Percentiles rank a stretch among this genome's conserved stretches.
Conservation (phyloP, 2,113 vertebrate species). For the Danionella cerebrum region DNA sequence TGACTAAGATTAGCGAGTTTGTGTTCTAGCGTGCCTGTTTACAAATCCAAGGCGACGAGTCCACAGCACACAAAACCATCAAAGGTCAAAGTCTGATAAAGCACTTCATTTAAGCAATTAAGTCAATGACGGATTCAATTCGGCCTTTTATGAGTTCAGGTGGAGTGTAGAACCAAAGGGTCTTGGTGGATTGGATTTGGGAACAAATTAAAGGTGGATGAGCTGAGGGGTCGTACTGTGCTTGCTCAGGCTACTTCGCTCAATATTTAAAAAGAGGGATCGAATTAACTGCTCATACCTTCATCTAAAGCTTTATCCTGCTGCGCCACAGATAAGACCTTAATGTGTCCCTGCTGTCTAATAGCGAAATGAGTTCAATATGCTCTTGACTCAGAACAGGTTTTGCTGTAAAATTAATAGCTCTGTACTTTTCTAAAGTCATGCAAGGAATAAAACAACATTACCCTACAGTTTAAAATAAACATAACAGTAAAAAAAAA, state of each 20-base stretch:
- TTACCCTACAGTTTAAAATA: too few relatives aligned
- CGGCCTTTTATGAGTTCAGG: conserved; percentile 49
- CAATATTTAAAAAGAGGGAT: conserved; percentile 27
- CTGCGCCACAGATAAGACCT: background rate
- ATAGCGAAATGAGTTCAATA: background rate
- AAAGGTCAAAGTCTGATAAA: conserved; percentile 42
- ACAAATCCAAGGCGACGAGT: conserved; percentile 24
- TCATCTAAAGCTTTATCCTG: conserved; percentile 14
- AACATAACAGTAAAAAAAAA: too few relatives aligned
- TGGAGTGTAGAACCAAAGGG: conserved; percentile 37
- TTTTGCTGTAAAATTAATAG: background rate
- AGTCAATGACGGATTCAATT: conserved; percentile 59
- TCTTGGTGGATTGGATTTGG: conserved; percentile 24
- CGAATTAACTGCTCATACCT: conserved; percentile 28
- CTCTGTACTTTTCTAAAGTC: background rate
- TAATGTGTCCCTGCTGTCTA: conserved; percentile 9
- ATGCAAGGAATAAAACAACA: too few relatives aligned
- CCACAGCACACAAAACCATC: conserved; percentile 41
- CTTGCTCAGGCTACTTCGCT: background rate
- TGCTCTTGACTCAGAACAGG: background rate
- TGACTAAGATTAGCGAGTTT: background rate
- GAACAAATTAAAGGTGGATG: conserved; percentile 25
- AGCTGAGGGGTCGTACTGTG: conserved; percentile 24
- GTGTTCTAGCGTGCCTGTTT: conserved; percentile 28
- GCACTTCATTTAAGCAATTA: conserved; percentile 65